A percentile compares a stretch with the other conserved stretches of the same genome.
Evolutionary conservation across 2,888 invertebrate species (phyloP).

Genomic region (Rotaria sp.): DNA sequence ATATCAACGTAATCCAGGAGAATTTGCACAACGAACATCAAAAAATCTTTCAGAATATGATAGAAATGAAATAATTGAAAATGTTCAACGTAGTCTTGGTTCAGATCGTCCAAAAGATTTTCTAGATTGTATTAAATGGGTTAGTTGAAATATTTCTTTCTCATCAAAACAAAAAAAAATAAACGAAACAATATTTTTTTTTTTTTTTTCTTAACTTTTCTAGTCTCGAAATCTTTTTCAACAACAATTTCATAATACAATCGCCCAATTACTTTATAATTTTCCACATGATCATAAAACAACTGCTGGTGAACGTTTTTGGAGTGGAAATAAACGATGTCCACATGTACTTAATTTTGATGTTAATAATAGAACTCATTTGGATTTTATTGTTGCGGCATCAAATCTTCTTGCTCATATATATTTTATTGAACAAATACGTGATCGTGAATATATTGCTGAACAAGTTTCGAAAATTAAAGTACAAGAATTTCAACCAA

Average conservation of each 20-base stretch:
- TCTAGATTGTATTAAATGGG: conserved; percentile 36
- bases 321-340: conserved; percentile 94
- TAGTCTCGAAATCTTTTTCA: conserved; percentile 56
- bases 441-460: conserved; percentile 63
- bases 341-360: conserved; percentile 69
- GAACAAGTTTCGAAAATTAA: conserved; percentile 64
- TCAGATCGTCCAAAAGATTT: conserved; percentile 24
- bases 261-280: conserved; percentile 86
- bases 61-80: conserved; percentile 21
- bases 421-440: conserved; percentile 63
- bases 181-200: not conserved
- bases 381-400: conserved; percentile 81
- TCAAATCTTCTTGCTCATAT: conserved; percentile 71
- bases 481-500: conserved; percentile 81
- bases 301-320: conserved; percentile 70
- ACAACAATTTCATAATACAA: conserved; percentile 86
- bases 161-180: not conserved
- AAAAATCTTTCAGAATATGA: not conserved
- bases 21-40: conserved; percentile 18
- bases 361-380: conserved; percentile 60
- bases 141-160: not conserved
- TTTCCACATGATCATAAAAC: conserved; percentile 82
- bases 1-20: conserved; percentile 45
- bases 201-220: not conserved
- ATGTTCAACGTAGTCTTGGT: conserved; percentile 26